Evolutionary conservation across 2,888 invertebrate species (phyloP).

Genomic region (Teleiodes luculella): DNA sequence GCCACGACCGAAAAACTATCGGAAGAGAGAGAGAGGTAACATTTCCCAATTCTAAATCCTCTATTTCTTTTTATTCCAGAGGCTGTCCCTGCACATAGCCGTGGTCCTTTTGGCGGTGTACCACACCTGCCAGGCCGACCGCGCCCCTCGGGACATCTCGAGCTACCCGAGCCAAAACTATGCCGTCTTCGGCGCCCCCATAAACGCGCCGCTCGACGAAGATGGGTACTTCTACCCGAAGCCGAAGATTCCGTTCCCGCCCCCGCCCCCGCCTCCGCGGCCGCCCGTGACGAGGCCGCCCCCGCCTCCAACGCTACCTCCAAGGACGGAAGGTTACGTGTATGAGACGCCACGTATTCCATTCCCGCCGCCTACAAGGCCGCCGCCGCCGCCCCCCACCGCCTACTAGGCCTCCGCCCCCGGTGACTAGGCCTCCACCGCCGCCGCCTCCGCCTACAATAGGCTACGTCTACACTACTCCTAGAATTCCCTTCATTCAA

Average conservation of each 20-base stretch:
- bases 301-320: conserved; percentile 20
- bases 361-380: conserved; percentile 30
- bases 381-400: conserved; percentile 26
- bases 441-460: conserved; percentile 22
- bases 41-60: neutral
- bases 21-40: too few species aligned
- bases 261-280: conserved; percentile 33
- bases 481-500: conserved; percentile 30
- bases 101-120: conserved; percentile 66
- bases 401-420: conserved; percentile 23
- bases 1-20: too few species aligned
- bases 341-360: conserved; percentile 38
- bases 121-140: conserved; percentile 58
- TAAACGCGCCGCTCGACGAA: conserved; percentile 58
- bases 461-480: conserved; percentile 45
- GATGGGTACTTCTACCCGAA: conserved; percentile 74
- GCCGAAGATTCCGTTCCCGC: conserved; percentile 63
- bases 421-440: conserved; percentile 20
- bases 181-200: conserved; percentile 59
- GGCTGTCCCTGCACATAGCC: conserved; percentile 69
- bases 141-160: conserved; percentile 51
- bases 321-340: conserved; percentile 33
- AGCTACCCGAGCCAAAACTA: conserved; percentile 60
- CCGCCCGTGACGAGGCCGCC: conserved; percentile 21
- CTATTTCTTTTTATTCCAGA: conserved; percentile 50